Conservation (phyloP, 2,797 vertebrate species). For the Scleropages formosus region DNA sequence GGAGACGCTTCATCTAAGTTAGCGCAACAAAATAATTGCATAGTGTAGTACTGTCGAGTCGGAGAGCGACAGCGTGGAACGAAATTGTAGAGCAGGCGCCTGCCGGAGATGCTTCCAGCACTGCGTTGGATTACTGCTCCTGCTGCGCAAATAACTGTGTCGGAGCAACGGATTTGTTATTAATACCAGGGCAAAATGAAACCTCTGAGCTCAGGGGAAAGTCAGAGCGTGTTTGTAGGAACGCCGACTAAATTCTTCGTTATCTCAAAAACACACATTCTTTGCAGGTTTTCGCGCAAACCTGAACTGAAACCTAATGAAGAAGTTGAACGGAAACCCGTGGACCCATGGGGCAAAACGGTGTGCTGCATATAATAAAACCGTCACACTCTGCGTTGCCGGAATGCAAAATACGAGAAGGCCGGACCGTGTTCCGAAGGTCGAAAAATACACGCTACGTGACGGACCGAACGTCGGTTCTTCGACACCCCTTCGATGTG, state of each 20-base stretch:
- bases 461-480: too few relatives aligned
- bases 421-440: too few relatives aligned
- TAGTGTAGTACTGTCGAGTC: constrained; percentile 64
- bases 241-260: not conserved
- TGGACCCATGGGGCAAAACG: too few relatives aligned
- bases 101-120: constrained; percentile 42
- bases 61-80: constrained; percentile 61
- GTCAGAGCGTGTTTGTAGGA: not conserved
- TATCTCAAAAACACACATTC: not conserved
- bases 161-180: constrained; percentile 29
- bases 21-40: constrained; percentile 73
- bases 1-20: constrained; percentile 67
- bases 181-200: not conserved
- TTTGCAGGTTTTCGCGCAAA: not conserved
- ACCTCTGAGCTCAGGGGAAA: not conserved
- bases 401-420: too few relatives aligned
- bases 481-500: too few relatives aligned
- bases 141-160: constrained; percentile 41
- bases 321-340: too few relatives aligned
- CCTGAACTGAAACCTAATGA: not conserved
- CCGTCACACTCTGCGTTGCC: too few relatives aligned
- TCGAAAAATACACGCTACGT: too few relatives aligned
- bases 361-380: too few relatives aligned
- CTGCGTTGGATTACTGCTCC: constrained; percentile 43
- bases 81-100: constrained; percentile 49